Percentiles rank a stretch among this genome's conserved stretches.
These are phyloP conservation scores for Cyclophora albipunctata DNA, from an alignment of 2,888 invertebrate genomes.

Conservation along the genomic window DNA sequence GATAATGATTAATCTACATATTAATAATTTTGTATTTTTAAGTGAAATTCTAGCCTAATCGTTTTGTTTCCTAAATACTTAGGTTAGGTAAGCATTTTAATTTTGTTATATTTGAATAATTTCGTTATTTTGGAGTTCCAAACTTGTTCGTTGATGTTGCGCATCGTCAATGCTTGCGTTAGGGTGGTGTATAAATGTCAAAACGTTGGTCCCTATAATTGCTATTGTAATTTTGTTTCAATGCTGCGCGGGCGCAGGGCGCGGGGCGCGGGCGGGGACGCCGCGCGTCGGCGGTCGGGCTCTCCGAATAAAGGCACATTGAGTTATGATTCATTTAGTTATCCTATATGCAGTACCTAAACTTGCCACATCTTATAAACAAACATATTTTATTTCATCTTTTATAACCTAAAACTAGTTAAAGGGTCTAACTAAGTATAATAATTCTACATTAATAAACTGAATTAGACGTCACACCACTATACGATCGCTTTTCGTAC, in stretches of 20 bases:
- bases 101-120: conserved; percentile 1
- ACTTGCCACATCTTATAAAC: conserved; percentile 43
- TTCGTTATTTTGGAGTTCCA: conserved; percentile 17
- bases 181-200: conserved; percentile 69
- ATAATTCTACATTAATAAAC: conserved; percentile 44
- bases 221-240: conserved; percentile 62
- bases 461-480: conserved; percentile 69
- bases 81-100: too few species aligned
- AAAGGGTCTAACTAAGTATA: conserved; percentile 49
- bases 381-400: conserved; percentile 42
- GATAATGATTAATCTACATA: too few species aligned
- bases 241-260: conserved; percentile 41
- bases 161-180: conserved; percentile 45
- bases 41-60: conserved; percentile 3
- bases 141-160: conserved; percentile 48
- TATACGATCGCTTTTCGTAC: conserved; percentile 55
- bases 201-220: conserved; percentile 75
- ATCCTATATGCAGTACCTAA: conserved; percentile 57
- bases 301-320: conserved; percentile 74
- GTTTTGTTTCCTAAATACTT: neutral
- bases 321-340: conserved; percentile 64
- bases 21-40: conserved; percentile 4
- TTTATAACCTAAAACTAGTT: conserved; percentile 63
- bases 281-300: conserved; percentile 59
- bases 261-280: conserved; percentile 47